Evolutionary conservation across 2,797 vertebrate genomes (phyloP).

Genomic region (Phalanger gymnotis): DNA sequence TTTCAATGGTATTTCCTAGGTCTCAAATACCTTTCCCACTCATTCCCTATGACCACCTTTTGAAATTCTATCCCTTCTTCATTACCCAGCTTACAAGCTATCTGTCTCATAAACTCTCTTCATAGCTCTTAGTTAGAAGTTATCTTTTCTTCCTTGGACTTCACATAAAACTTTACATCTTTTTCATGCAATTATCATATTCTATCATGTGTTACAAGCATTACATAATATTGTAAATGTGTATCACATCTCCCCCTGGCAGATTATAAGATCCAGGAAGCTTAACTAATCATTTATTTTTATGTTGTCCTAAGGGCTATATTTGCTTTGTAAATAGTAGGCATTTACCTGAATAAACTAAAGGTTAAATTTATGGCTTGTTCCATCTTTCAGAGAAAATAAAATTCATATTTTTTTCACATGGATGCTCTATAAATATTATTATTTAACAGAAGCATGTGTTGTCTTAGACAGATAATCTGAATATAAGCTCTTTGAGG

Average conservation of each 20-base stretch:
- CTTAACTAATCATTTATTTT: neutral
- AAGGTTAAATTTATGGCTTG: neutral
- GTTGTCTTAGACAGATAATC: too few relatives aligned
- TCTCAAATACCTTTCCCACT: neutral
- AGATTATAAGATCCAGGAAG: neutral
- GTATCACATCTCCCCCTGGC: neutral
- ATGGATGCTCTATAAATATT: accelerated
- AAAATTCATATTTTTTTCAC: neutral
- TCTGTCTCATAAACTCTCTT: neutral
- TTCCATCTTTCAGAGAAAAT: neutral
- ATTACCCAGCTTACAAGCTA: neutral
- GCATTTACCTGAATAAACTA: neutral
- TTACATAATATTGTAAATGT: neutral
- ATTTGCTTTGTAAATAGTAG: neutral
- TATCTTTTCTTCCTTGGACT: neutral
- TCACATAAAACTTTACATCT: neutral
- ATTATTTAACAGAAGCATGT: neutral
- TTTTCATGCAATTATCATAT: neutral
- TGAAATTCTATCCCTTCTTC: neutral
- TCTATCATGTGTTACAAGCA: neutral
- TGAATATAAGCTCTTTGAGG: neutral
- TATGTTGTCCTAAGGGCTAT: neutral
- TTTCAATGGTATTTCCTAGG: neutral
- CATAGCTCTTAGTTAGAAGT: neutral
- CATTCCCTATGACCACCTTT: neutral